Base-by-base conservation (phyloP, 2,888 invertebrate species). In the Galeruca laticollis region DNA sequence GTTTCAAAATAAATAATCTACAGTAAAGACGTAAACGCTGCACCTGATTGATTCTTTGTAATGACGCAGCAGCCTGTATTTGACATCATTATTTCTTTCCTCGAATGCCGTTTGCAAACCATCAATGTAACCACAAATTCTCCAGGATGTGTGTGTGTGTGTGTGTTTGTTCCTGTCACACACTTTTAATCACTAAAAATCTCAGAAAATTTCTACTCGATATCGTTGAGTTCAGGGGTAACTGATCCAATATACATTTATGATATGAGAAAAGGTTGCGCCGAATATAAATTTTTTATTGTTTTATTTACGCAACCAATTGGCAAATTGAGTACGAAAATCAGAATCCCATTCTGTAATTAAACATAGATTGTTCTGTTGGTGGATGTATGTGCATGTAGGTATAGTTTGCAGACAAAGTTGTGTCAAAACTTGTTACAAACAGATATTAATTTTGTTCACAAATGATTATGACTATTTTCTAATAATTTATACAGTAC, bases 101-200 rank as follows among this genome's bases (percentile, higher is more conserved):
- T 43, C 18, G n/a, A n/a, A 54, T 20, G 37, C 40, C 59, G 21
- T 21, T 21, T 35, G 18, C n/a, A n/a, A 35, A 10, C 21, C 35
- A 15, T 35, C 35, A 54, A n/a, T 18, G 35, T 33, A 11, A 15
- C 57, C 59, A 18, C 15, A 37, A 35, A 59, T 43, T 15, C 60
- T 26, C 21, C 60, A 6, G 60, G 60, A 60, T 20, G n/a, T n/a
- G 6, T 26, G 26, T 26, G 26, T 26, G 26, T 26, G 26, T 6
- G 60, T 60, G 60, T 60, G 47, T 60, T 60, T 60, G 60, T 47
- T 60, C 60, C 47, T 43, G 9, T 20, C 43, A 60, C 20, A 60
- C 43, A 43, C 43, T 60, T 60, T 60, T 60, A 60, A 60, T 60
- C 60, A 60, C 60, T 37, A 33, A 20, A 59, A 59, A 37, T 59